These are phyloP conservation scores for Phytoseiulus persimilis DNA, from an alignment of 2,888 invertebrate species.

Conservation along the genomic window DNA sequence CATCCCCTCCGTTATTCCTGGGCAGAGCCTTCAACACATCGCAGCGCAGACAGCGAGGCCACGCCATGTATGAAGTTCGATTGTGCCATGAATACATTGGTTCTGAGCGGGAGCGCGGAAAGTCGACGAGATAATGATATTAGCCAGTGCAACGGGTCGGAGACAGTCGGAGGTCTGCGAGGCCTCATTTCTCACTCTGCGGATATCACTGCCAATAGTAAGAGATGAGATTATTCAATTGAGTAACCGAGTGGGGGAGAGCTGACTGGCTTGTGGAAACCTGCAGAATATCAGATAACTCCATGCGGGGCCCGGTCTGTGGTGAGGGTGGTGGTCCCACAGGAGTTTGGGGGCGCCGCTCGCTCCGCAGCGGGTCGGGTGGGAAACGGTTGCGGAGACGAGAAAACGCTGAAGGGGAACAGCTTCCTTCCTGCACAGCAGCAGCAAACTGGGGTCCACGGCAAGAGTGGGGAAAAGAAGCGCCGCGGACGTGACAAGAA, in stretches of 20 bases:
- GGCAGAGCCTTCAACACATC: background rate
- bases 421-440: background rate
- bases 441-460: background rate
- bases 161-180: background rate
- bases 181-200: background rate
- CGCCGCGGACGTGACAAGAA: background rate
- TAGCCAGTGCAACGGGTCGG: background rate
- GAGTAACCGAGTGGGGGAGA: background rate
- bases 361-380: background rate
- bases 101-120: background rate
- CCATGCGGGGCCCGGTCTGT: background rate
- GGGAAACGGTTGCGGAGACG: background rate
- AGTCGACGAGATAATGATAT: background rate
- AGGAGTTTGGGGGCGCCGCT: background rate
- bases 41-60: background rate
- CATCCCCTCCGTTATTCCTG: background rate
- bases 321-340: background rate
- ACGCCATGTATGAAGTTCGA: background rate
- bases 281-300: background rate
- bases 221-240: background rate
- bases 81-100: background rate
- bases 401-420: background rate
- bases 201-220: background rate
- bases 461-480: background rate
- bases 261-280: background rate